These are phyloP conservation scores for Hapalemur alaotrensis DNA, from an alignment of 2,797 vertebrate genomes.

Conservation along the genomic window DNA sequence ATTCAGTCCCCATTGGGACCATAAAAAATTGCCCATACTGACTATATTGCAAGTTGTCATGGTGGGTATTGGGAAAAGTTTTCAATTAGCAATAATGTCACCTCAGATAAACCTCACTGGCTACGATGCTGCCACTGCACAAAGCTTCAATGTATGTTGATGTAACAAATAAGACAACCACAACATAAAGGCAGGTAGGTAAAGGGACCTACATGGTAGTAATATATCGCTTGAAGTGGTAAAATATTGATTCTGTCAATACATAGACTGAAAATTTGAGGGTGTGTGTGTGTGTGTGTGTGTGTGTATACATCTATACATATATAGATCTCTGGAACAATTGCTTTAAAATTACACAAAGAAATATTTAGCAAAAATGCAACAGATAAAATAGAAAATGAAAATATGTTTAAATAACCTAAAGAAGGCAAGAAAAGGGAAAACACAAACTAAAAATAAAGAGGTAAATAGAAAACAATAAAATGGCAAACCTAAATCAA, in stretches of 20 bases:
- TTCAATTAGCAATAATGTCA: no score
- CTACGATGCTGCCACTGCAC: no score
- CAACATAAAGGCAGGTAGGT: background rate
- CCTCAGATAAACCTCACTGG: no score
- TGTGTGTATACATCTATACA: background rate
- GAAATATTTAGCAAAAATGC: background rate
- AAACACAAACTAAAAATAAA: background rate
- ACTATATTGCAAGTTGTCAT: no score
- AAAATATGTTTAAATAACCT: background rate
- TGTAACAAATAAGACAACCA: background rate
- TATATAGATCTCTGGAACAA: background rate
- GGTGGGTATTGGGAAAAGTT: no score
- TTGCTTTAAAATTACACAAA: conserved; percentile 18
- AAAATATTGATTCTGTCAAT: background rate
- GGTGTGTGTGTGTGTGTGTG: no score
- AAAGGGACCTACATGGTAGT: background rate
- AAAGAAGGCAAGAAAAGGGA: background rate
- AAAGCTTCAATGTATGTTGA: background rate
- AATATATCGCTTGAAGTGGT: background rate
- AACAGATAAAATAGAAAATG: background rate
- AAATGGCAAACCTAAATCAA: background rate
- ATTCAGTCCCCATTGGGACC: no score
- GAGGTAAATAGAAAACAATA: background rate
- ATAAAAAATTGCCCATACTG: no score
- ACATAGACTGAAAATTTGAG: background rate